These are phyloP conservation scores for Latrodectus geometricus DNA, from an alignment of 1,140 invertebrate genomes.

Conservation along the genomic window DNA sequence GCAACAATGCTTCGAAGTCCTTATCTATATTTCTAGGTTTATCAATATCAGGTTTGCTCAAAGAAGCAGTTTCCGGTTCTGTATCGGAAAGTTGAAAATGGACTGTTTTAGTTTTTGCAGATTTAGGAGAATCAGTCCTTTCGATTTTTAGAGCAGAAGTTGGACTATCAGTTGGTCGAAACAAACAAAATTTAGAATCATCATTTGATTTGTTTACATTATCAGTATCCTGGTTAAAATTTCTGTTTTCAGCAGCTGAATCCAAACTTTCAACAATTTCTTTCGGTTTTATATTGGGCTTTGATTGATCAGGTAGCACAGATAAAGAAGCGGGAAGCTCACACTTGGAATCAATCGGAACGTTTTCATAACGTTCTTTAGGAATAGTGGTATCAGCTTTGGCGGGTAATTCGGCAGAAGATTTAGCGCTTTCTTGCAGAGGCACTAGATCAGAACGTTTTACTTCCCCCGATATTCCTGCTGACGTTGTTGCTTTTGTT, in stretches of 20 bases:
- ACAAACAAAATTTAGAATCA: neutral
- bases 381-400: neutral
- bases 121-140: conserved; percentile 26
- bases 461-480: neutral
- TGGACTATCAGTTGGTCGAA: neutral
- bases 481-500: conserved; percentile 1
- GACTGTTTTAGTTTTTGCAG: conserved; percentile 18
- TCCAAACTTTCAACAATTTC: neutral
- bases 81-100: conserved; percentile 26
- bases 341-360: neutral
- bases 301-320: neutral
- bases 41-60: neutral
- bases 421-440: neutral
- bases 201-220: neutral
- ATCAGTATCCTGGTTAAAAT: neutral
- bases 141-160: conserved; percentile 33
- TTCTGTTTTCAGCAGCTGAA: neutral
- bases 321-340: neutral
- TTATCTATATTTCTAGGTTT: conserved; percentile 35
- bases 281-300: neutral
- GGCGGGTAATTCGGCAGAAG: neutral
- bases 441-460: neutral
- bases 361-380: no score
- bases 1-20: conserved; percentile 26
- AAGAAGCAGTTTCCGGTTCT: neutral